Evolutionary conservation across 1,140 invertebrate species (phyloP).

Genomic region (Stenopsyche tienmushanensis): DNA sequence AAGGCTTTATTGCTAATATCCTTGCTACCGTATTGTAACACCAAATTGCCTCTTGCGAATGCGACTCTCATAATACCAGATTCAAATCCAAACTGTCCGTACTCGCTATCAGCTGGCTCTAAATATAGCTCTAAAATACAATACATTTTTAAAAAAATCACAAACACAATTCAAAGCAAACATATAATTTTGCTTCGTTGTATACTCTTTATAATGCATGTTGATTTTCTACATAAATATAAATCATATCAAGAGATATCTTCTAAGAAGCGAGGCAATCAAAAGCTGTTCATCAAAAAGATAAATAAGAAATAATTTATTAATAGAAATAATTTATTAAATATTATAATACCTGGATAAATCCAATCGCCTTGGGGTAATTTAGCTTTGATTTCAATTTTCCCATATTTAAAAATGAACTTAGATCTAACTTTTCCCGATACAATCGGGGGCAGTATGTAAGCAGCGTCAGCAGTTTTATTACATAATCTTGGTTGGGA

Average conservation of each 20-base stretch:
- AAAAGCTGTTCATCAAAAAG: background rate
- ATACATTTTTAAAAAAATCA: constrained; percentile 49
- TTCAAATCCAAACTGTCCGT: constrained; percentile 54
- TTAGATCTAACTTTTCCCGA: constrained; percentile 69
- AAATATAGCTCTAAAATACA: constrained; percentile 57
- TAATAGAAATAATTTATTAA: constrained; percentile 24
- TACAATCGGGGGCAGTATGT: constrained; percentile 67
- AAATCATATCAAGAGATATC: no score
- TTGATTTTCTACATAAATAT: background rate
- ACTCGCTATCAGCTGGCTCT: constrained; percentile 55
- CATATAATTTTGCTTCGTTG: background rate
- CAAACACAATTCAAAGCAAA: background rate
- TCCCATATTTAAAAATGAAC: constrained; percentile 71
- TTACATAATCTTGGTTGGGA: background rate
- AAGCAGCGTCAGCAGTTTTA: constrained; percentile 46
- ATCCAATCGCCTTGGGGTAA: constrained; percentile 77
- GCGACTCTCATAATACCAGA: constrained; percentile 57
- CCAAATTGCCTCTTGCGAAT: constrained; percentile 51
- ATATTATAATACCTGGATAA: constrained; percentile 62
- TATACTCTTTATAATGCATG: background rate
- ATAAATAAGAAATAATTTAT: constrained; percentile 17
- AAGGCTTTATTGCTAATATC: constrained; percentile 5
- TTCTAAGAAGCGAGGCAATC: no score
- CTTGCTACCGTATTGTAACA: background rate
- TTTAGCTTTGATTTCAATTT: constrained; percentile 72